phyloP scores from a whole-genome alignment of 2,888 invertebrate genomes.

The Amblyteles armatorius region DNA sequence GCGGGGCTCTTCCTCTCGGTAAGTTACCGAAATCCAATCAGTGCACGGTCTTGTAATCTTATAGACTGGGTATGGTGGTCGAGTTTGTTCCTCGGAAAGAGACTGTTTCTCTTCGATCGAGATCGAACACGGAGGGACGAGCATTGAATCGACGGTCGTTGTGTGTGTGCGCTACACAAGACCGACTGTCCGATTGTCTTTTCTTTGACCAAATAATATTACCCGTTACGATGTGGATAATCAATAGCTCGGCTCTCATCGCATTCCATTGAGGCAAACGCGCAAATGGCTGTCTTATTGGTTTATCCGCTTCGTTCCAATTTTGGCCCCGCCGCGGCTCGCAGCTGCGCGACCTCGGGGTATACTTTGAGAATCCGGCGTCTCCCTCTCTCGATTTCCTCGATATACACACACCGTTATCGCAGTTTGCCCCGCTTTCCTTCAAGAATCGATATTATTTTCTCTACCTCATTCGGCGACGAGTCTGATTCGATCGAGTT shows the following conservation, averaged over 20 bases:
- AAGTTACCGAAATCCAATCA: slow-evolving; percentile 52
- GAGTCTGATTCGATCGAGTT: slow-evolving; percentile 62
- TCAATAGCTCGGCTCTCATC: slow-evolving; percentile 64
- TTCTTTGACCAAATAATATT: slow-evolving; percentile 50
- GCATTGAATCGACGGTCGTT: neutral
- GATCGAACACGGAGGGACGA: neutral
- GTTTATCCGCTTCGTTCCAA: slow-evolving; percentile 76
- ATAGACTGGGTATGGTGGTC: slow-evolving; percentile 7
- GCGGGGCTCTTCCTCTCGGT: slow-evolving; percentile 23
- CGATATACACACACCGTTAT: slow-evolving; percentile 52
- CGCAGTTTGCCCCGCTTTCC: slow-evolving; percentile 74
- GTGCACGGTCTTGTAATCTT: slow-evolving; percentile 28
- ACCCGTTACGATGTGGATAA: slow-evolving; percentile 63
- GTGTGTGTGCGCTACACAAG: neutral
- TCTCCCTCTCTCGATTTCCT: slow-evolving; percentile 36
- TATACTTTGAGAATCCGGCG: neutral
- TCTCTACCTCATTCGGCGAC: slow-evolving; percentile 72
- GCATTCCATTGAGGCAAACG: slow-evolving; percentile 45
- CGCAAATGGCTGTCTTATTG: slow-evolving; percentile 79
- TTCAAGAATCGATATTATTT: slow-evolving; percentile 76
- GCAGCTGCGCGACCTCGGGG: slow-evolving; percentile 19
- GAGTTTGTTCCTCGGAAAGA: slow-evolving; percentile 2
- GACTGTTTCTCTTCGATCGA: slow-evolving; percentile 23
- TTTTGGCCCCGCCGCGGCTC: slow-evolving; percentile 4
- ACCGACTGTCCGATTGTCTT: slow-evolving; percentile 30